Conservation (phyloP, 2,888 invertebrate genomes). For the Drosophila pseudotakahashii region DNA sequence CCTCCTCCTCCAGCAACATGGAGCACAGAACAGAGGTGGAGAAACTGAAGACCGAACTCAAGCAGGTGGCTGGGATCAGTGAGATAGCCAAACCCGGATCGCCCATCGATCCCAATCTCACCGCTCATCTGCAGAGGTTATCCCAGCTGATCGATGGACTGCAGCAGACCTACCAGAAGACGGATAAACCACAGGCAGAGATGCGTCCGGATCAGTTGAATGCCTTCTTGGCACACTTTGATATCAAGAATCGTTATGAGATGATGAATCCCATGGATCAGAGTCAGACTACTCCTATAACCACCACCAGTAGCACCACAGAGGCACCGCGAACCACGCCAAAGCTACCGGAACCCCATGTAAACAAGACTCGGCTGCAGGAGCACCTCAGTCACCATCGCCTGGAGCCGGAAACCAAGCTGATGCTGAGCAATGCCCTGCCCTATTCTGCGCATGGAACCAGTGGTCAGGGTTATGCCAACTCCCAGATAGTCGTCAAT, state of each 20-base stretch:
- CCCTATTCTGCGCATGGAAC: slow-evolving; percentile 58
- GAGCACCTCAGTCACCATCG: slow-evolving; percentile 59
- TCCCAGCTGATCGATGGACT: slow-evolving; percentile 83
- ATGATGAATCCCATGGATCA: slow-evolving; percentile 62
- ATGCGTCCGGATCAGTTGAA: slow-evolving; percentile 83
- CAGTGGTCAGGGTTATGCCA: slow-evolving; percentile 75
- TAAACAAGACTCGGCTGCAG: slow-evolving; percentile 57
- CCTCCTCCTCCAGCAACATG: background rate
- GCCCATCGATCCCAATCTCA: slow-evolving; percentile 80
- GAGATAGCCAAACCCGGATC: slow-evolving; percentile 30
- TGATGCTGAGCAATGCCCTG: slow-evolving; percentile 70
- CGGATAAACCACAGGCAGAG: slow-evolving; percentile 69
- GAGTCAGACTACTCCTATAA: slow-evolving; percentile 2
- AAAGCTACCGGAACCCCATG: slow-evolving; percentile 42
- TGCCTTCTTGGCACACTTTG: slow-evolving; percentile 83
- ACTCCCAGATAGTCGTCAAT: slow-evolving; percentile 84
- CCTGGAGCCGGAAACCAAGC: slow-evolving; percentile 79
- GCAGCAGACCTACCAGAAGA: slow-evolving; percentile 80
- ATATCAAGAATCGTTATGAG: slow-evolving; percentile 82
- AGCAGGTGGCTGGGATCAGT: slow-evolving; percentile 33
- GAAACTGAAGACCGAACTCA: slow-evolving; percentile 37
- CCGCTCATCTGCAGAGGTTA: slow-evolving; percentile 82
- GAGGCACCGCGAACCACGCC: slow-evolving; percentile 4
- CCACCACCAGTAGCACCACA: background rate
- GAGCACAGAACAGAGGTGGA: slow-evolving; percentile 26